Evolutionary conservation across 2,797 vertebrate genomes (phyloP).

Genomic region (Epinephelus coioides): DNA sequence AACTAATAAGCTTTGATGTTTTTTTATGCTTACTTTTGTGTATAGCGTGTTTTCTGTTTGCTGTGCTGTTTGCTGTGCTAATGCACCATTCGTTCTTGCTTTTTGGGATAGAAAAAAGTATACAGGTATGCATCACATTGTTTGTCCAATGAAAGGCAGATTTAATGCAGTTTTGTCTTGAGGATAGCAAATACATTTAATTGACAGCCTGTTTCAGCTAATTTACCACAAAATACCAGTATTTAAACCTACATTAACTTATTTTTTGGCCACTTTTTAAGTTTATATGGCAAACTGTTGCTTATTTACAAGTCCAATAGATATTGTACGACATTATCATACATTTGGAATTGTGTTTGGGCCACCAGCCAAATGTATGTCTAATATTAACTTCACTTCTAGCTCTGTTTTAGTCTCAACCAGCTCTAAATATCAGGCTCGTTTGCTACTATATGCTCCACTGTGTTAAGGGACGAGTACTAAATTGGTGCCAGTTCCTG

Average conservation of each 20-base stretch:
- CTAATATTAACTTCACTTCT: not conserved
- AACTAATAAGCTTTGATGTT: constrained; percentile 3
- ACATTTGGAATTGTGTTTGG: not conserved
- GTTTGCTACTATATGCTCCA: no score
- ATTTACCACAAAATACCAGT: not conserved
- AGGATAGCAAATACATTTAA: not conserved
- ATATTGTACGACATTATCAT: not conserved
- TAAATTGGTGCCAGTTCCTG: no score
- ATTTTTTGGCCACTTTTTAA: not conserved
- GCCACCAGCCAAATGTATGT: not conserved
- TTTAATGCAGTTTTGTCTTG: not conserved
- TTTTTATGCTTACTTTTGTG: not conserved
- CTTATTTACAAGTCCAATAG: not conserved
- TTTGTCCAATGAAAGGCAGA: not conserved
- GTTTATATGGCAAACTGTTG: not conserved
- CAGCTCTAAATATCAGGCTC: not conserved
- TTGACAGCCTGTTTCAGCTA: not conserved
- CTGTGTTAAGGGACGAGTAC: no score
- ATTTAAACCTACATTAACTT: not conserved
- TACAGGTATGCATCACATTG: not conserved
- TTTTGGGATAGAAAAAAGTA: not conserved
- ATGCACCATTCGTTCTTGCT: not conserved
- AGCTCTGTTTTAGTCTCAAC: not conserved
- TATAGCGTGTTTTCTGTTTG: not conserved
- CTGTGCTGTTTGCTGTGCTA: not conserved